Base-by-base conservation (phyloP, 2,113 vertebrate genomes). In the Gavia stellata region DNA sequence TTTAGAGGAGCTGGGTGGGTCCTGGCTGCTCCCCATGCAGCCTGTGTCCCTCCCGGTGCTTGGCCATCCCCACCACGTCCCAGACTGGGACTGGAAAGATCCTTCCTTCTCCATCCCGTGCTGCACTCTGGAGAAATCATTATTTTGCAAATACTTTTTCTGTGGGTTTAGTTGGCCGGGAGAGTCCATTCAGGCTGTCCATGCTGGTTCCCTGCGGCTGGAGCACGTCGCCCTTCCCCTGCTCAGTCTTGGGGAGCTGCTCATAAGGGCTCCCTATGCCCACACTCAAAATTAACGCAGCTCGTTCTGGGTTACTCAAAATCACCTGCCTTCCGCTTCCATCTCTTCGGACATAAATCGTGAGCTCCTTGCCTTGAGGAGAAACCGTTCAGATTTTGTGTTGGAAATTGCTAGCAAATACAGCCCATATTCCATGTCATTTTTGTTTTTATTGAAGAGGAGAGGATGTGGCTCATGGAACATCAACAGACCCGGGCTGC, bases 361-460 rank as follows among this genome's bases (percentile, higher is more conserved):
- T 88, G 90, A 92, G 93, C 71, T 83, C 84, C 84, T 92, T 55
- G 81, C 87, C 86, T 85, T 28, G 71, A 91, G 87, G 59, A 96
- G 95, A 85, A 96, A 72, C 23, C 29, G 84, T 83, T 96, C 42
- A 0, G 84, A 38, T 96, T 62, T 90, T 95, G 91, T 97, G 94
- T 94, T 95, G 95, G 97, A 97, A 97, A 97, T 82, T 97, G 87
- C 81, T 66, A 36, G 86, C 79, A 55, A 73, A 62, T 18, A 21
- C 55, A 88, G 84, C 87, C 49, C 59, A 4, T 90, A 67, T 86
- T 96, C 78, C 4, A 0, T 79, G 74, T 95, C 49, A 4, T 45
- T 68, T 97, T 91, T 97, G 95, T 90, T 94, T 95, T 97, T 96
- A 95, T 95, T 95, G 95, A 96, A 95, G 84, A 91, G 95, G 50